A percentile compares a stretch with the other conserved stretches of the same genome.
phyloP scores from a whole-genome alignment of 1,140 invertebrate genomes.

The Ceratina japonica region DNA sequence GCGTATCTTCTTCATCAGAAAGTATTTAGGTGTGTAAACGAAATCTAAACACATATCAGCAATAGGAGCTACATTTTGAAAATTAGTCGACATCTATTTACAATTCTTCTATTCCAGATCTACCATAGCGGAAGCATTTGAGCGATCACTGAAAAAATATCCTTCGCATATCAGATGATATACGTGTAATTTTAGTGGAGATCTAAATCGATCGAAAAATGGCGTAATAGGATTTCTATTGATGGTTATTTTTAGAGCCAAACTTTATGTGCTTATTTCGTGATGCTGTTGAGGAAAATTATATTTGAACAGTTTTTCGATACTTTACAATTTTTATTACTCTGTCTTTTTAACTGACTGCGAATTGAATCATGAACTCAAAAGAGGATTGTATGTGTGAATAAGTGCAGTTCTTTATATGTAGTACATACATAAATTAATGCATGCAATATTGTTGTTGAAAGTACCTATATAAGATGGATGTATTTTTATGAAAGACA shows the following conservation, averaged over 20 bases:
- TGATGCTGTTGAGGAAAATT: not conserved
- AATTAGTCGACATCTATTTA: too few relatives aligned
- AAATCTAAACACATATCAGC: not conserved
- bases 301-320: not conserved
- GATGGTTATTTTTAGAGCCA: not conserved
- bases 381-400: not conserved
- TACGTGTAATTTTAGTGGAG: not conserved
- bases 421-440: not conserved
- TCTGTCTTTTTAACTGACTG: not conserved
- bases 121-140: constrained; percentile 80
- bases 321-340: not conserved
- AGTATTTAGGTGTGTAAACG: constrained; percentile 87
- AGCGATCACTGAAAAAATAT: constrained; percentile 80
- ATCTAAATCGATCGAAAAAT: not conserved
- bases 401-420: not conserved
- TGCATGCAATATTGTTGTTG: not conserved
- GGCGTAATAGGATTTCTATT: not conserved
- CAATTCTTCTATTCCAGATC: constrained; percentile 60
- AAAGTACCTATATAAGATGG: not conserved
- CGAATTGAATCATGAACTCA: not conserved
- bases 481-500: not conserved
- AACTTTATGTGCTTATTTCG: not conserved
- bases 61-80: not conserved
- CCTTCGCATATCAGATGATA: constrained; percentile 71
- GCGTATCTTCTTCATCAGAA: constrained; percentile 93